A percentile compares a stretch with the other conserved stretches of the same genome.
Evolutionary conservation across 2,113 vertebrate genomes (phyloP).

Genomic region (Piaya cayana): DNA sequence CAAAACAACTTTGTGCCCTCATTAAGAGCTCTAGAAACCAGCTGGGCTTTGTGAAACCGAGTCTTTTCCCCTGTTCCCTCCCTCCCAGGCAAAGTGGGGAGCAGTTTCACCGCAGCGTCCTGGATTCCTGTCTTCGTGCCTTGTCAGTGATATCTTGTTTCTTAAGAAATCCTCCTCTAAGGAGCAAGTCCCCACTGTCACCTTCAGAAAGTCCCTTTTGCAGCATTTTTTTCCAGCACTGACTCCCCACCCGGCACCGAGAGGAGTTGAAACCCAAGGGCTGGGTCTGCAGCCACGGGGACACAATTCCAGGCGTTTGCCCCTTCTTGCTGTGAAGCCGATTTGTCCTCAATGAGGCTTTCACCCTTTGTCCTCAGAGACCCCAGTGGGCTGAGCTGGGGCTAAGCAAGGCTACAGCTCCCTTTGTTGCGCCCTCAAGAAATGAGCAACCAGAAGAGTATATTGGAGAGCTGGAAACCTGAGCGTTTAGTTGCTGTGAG

Average conservation of each 20-base stretch:
- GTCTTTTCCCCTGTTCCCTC: neutral
- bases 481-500: neutral
- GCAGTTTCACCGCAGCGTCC: neutral
- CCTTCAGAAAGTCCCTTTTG: constrained; percentile 14
- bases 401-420: neutral
- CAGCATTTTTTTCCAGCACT: neutral
- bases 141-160: neutral
- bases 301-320: neutral
- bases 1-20: neutral
- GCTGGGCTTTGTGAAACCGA: neutral
- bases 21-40: constrained; percentile 19
- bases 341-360: fast-evolving
- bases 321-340: neutral
- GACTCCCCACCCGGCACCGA: neutral
- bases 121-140: neutral
- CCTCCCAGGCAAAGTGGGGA: neutral
- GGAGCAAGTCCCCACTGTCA: neutral
- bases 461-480: neutral
- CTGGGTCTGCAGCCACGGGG: neutral
- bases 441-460: neutral
- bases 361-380: neutral
- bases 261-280: neutral
- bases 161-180: neutral
- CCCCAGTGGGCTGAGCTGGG: neutral
- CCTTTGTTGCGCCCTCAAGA: neutral